phyloP scores from a whole-genome alignment of 2,113 vertebrate species.

The Caranx melampygus region DNA sequence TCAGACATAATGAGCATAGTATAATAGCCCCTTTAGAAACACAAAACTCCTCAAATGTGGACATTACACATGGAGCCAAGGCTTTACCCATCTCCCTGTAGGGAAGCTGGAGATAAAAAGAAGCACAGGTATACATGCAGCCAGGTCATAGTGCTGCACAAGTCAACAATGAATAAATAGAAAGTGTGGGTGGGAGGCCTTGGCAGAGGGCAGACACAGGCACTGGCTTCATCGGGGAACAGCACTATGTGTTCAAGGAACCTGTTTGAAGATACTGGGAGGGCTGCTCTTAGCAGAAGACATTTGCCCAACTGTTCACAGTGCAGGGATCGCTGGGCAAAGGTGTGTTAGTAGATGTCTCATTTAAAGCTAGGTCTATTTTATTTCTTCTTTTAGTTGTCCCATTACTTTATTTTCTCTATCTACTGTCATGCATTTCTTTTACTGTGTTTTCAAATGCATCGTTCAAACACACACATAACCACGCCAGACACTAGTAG shows the following conservation, averaged over 20 bases:
- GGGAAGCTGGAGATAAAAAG: constrained; percentile 44
- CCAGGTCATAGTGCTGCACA: constrained; percentile 51
- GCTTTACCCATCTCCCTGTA: constrained; percentile 28
- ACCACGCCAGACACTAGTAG: constrained; percentile 37
- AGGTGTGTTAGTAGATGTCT: constrained; percentile 35
- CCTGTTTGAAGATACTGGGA: constrained; percentile 58
- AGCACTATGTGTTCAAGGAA: constrained; percentile 47
- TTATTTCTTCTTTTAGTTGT: constrained; percentile 1
- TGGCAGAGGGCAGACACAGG: constrained; percentile 54
- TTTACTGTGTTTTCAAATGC: constrained; percentile 19
- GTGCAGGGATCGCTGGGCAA: constrained; percentile 6
- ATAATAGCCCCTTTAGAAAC: constrained; percentile 70
- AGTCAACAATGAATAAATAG: constrained; percentile 66
- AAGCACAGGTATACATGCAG: constrained; percentile 50
- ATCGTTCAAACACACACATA: constrained; percentile 35
- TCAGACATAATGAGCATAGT: constrained; percentile 72
- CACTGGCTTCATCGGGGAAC: constrained; percentile 15
- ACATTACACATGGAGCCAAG: constrained; percentile 44
- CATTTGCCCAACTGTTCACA: constrained; percentile 37
- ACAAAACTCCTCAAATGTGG: constrained; percentile 45
- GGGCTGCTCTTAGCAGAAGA: constrained; percentile 58
- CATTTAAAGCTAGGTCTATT: constrained; percentile 26
- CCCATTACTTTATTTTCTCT: constrained; percentile 15
- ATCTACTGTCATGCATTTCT: constrained; percentile 23
- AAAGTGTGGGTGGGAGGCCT: constrained; percentile 64